Evolutionary conservation across 1,140 invertebrate species (phyloP).

Genomic region (Lasioglossum albipes): DNA sequence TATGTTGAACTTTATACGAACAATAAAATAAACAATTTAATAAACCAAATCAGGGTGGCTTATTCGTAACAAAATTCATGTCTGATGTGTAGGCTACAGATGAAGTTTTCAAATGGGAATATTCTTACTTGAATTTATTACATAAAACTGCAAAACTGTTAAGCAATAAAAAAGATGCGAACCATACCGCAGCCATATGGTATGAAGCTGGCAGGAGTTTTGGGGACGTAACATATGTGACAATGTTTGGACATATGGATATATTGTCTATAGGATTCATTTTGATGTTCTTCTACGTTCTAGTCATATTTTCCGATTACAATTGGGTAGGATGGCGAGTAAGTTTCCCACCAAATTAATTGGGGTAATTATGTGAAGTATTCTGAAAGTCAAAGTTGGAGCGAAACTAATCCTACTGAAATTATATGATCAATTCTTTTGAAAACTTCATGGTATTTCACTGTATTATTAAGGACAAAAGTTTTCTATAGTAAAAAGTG

Average conservation of each 20-base stretch:
- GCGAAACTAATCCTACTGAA: not conserved
- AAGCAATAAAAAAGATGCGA: constrained; percentile 55
- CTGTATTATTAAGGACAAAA: too few species aligned
- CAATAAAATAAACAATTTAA: not conserved
- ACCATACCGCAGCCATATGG: constrained; percentile 78
- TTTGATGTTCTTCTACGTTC: constrained; percentile 88
- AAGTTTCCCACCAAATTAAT: constrained; percentile 56
- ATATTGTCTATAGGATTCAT: constrained; percentile 85
- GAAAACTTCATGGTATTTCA: too few species aligned
- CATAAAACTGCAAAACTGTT: constrained; percentile 65
- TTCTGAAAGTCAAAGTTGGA: not conserved
- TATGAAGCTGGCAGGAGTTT: constrained; percentile 86
- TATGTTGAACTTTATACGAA: not conserved
- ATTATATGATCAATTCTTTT: not conserved
- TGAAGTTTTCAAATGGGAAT: constrained; percentile 85
- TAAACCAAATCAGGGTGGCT: too few species aligned
- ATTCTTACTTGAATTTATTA: constrained; percentile 81
- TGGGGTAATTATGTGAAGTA: not conserved
- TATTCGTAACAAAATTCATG: not conserved
- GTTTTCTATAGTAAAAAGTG: too few species aligned
- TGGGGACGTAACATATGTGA: constrained; percentile 84
- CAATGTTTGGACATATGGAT: constrained; percentile 87
- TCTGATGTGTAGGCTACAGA: constrained; percentile 79
- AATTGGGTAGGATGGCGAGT: constrained; percentile 88
- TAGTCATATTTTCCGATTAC: constrained; percentile 86